These are phyloP conservation scores for Apoderus coryli DNA, from an alignment of 2,888 invertebrate genomes.

Conservation along the genomic window DNA sequence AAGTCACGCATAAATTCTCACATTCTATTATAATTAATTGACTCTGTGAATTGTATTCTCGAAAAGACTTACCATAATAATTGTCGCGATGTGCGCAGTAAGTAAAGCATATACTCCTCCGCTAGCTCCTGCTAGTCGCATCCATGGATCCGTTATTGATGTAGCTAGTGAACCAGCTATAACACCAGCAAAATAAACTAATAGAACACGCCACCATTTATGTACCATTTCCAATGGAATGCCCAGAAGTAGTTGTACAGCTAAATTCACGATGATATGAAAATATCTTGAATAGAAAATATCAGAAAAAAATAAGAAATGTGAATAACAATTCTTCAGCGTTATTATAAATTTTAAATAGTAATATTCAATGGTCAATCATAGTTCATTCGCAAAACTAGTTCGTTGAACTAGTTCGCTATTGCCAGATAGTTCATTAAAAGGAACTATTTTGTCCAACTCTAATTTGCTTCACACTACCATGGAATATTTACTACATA, in stretches of 20 bases:
- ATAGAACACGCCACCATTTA: slow-evolving; percentile 80
- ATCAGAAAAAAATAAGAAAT: slow-evolving; percentile 2
- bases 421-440: too few relatives aligned
- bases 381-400: too few relatives aligned
- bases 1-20: too few relatives aligned
- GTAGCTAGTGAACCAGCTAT: slow-evolving; percentile 74
- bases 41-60: too few relatives aligned
- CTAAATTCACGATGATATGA: slow-evolving; percentile 79
- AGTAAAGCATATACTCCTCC: slow-evolving; percentile 92
- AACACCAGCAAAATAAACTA: slow-evolving; percentile 77
- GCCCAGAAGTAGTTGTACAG: slow-evolving; percentile 86
- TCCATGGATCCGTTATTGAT: slow-evolving; percentile 64
- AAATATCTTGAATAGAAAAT: slow-evolving; percentile 43
- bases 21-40: too few relatives aligned
- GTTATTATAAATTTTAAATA: too few relatives aligned
- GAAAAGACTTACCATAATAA: slow-evolving; percentile 62
- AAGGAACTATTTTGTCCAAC: too few relatives aligned
- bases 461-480: too few relatives aligned
- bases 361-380: too few relatives aligned
- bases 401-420: too few relatives aligned
- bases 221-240: slow-evolving; percentile 95
- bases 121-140: slow-evolving; percentile 82
- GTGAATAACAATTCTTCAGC: too few relatives aligned
- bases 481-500: too few relatives aligned
- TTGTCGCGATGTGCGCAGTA: slow-evolving; percentile 83